phyloP scores from a whole-genome alignment of 2,888 invertebrate species.

The Drosophila nigricruria region DNA sequence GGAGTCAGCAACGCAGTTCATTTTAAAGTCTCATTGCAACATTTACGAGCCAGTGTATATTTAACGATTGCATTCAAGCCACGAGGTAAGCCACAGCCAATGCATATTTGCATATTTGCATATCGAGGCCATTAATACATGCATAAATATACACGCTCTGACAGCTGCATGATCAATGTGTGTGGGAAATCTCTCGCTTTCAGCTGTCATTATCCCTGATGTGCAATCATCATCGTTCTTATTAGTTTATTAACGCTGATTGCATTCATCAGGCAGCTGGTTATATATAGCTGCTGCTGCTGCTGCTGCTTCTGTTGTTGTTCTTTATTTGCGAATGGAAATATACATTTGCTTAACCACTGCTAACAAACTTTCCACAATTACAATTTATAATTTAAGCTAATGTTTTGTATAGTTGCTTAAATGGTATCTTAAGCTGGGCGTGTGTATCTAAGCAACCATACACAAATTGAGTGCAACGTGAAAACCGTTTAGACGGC shows the following conservation, averaged over 20 bases:
- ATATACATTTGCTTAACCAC: neutral
- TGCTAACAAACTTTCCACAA: neutral
- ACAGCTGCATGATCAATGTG: conserved; percentile 42
- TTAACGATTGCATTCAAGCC: conserved; percentile 23
- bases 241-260: conserved; percentile 49
- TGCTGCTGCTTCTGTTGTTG: neutral
- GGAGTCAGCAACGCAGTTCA: neutral
- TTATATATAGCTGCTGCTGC: neutral
- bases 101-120: conserved; percentile 16
- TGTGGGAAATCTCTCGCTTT: conserved; percentile 3
- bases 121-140: conserved; percentile 16
- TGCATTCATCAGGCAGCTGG: conserved; percentile 25
- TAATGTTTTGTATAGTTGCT: neutral
- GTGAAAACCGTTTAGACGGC: neutral
- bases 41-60: conserved; percentile 11
- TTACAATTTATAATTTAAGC: neutral
- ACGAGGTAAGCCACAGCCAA: conserved; percentile 34
- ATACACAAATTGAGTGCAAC: conserved; percentile 11
- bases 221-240: conserved; percentile 29
- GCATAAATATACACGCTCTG: conserved; percentile 3
- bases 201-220: conserved; percentile 21
- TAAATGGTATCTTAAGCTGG: neutral
- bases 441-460: neutral
- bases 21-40: neutral
- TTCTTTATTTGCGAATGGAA: neutral